A percentile compares a stretch with the other conserved stretches of the same genome.
Conservation (phyloP, 2,113 vertebrate species). For the Felis chaus region DNA sequence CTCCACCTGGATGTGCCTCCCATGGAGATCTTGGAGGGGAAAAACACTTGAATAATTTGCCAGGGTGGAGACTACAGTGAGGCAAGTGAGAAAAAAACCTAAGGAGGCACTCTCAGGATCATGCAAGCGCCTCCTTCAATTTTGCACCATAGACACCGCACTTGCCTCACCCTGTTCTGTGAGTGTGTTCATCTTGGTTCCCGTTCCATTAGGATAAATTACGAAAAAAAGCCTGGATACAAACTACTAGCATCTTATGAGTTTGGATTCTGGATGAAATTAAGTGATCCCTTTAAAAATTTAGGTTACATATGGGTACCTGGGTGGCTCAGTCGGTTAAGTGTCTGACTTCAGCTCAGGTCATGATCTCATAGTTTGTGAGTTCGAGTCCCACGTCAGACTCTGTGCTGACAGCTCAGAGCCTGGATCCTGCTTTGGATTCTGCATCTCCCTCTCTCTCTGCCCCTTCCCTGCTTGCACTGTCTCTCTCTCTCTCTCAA, state of each 20-base stretch:
- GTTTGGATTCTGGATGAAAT: background rate
- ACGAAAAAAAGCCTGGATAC: background rate
- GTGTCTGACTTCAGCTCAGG: too few species aligned
- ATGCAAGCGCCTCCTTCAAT: background rate
- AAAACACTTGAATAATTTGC: background rate
- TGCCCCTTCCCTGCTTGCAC: too few species aligned
- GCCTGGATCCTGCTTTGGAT: too few species aligned
- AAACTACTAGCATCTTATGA: background rate
- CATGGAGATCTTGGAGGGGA: background rate
- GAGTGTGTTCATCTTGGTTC: background rate
- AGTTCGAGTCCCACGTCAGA: too few species aligned
- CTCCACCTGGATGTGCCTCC: background rate
- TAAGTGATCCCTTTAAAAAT: background rate
- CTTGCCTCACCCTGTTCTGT: background rate
- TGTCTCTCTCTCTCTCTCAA: too few species aligned
- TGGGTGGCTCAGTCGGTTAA: too few species aligned
- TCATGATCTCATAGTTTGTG: too few species aligned
- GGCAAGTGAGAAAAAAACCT: background rate
- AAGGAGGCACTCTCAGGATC: background rate
- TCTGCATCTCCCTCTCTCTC: too few species aligned
- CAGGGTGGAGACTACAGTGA: background rate
- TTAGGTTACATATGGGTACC: too few species aligned
- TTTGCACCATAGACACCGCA: background rate
- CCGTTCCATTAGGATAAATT: background rate
- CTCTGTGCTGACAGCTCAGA: too few species aligned